phyloP scores from a whole-genome alignment of 2,888 invertebrate genomes.

The Lochmaea crataegi region DNA sequence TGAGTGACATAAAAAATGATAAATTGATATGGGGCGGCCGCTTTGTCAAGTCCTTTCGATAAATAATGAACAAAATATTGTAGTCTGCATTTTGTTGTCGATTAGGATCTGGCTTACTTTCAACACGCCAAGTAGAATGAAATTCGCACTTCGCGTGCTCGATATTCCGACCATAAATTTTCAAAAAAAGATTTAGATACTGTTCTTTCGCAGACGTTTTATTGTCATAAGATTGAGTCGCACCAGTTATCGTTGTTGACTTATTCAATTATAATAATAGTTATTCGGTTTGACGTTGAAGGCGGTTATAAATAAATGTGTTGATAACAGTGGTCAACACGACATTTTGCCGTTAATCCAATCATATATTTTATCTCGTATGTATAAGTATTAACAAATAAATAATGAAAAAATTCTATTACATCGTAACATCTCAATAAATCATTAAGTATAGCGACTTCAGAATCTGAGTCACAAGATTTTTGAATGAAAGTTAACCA shows the following conservation, averaged over 20 bases:
- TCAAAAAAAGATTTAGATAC: slow-evolving; percentile 8
- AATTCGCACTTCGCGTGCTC: slow-evolving; percentile 12
- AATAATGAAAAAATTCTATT: no score
- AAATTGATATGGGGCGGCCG: slow-evolving; percentile 7
- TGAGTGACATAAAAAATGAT: slow-evolving; percentile 12
- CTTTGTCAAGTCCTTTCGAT: slow-evolving; percentile 7
- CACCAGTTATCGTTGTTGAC: neutral
- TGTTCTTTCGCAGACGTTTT: slow-evolving; percentile 3
- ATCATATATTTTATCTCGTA: no score
- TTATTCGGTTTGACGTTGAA: neutral
- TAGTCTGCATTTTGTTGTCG: slow-evolving; percentile 10
- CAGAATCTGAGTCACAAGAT: no score
- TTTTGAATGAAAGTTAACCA: no score
- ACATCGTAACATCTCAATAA: no score
- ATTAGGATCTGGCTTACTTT: slow-evolving; percentile 3
- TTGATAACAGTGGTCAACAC: no score
- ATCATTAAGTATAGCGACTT: no score
- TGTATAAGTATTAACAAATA: no score
- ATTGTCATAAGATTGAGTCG: neutral
- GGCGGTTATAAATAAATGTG: neutral
- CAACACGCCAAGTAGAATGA: neutral
- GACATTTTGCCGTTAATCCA: no score
- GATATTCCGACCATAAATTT: neutral
- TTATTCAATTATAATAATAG: neutral
- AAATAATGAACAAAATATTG: slow-evolving; percentile 11